Conservation (phyloP, 2,113 vertebrate genomes). For the Choloepus hoffmanni region DNA sequence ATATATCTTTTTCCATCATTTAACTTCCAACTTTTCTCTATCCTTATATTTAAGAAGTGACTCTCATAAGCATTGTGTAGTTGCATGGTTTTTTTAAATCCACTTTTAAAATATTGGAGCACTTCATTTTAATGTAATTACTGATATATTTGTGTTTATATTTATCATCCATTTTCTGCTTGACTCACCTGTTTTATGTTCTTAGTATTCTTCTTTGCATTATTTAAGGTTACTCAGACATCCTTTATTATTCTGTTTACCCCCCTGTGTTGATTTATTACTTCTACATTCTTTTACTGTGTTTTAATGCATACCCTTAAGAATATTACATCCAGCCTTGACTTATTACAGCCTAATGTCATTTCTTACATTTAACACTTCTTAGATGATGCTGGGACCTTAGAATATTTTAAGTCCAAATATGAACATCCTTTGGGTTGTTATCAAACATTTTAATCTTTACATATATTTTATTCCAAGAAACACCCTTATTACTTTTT, state of each 20-base stretch:
- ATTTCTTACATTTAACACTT: not conserved
- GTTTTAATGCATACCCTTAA: not conserved
- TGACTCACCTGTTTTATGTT: not conserved
- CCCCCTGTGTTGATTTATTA: not conserved
- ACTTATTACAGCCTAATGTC: not conserved
- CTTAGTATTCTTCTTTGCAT: not conserved
- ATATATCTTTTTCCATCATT: not conserved
- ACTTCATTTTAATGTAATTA: conserved; percentile 30
- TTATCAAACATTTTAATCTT: not conserved
- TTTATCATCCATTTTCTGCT: not conserved
- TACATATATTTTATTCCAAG: not conserved
- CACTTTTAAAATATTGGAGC: not conserved
- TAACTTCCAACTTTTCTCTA: not conserved
- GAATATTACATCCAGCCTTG: not conserved
- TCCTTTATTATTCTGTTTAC: not conserved
- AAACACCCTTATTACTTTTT: not conserved
- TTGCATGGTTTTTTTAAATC: not conserved
- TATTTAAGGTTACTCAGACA: conserved; percentile 15
- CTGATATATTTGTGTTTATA: not conserved
- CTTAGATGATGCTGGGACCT: not conserved
- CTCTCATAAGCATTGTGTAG: not conserved
- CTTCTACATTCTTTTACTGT: not conserved
- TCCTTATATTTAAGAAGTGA: not conserved
- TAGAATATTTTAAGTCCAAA: conserved; percentile 19
- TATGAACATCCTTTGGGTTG: not conserved